Conservation (phyloP, 2,888 invertebrate genomes). For the Dryocosmus kuriphilus region DNA sequence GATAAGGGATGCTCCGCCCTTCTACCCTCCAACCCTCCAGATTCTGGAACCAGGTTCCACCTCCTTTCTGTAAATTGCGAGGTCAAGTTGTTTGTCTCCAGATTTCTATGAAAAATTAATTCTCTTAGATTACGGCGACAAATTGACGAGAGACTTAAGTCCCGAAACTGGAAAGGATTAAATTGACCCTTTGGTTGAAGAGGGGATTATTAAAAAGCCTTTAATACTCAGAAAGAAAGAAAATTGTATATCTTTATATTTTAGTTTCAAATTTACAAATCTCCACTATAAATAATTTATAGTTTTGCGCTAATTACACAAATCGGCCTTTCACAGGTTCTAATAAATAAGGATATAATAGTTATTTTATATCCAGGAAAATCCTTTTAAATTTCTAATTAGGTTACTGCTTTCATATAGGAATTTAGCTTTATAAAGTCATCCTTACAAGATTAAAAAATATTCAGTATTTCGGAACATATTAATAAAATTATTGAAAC, state of each 20-base stretch:
- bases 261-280: not conserved
- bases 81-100: slow-evolving; percentile 22
- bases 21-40: not conserved
- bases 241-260: not conserved
- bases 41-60: slow-evolving; percentile 12
- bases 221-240: not conserved
- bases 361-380: too few species aligned
- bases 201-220: slow-evolving; percentile 3
- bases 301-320: too few species aligned
- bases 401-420: too few species aligned
- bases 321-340: too few species aligned
- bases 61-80: slow-evolving; percentile 4
- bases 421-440: too few species aligned
- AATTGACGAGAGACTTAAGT: slow-evolving; percentile 30
- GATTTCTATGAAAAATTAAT: slow-evolving; percentile 31
- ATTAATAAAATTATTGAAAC: too few species aligned
- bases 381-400: too few species aligned
- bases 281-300: too few species aligned
- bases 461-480: too few species aligned
- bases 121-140: slow-evolving; percentile 25
- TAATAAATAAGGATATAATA: too few species aligned
- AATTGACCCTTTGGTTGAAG: slow-evolving; percentile 12
- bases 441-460: too few species aligned
- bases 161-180: slow-evolving; percentile 36
- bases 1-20: slow-evolving; percentile 39